Percentiles rank a stretch among this genome's conserved stretches.
Conservation (phyloP, 2,888 invertebrate species). For the Idaea biselata region DNA sequence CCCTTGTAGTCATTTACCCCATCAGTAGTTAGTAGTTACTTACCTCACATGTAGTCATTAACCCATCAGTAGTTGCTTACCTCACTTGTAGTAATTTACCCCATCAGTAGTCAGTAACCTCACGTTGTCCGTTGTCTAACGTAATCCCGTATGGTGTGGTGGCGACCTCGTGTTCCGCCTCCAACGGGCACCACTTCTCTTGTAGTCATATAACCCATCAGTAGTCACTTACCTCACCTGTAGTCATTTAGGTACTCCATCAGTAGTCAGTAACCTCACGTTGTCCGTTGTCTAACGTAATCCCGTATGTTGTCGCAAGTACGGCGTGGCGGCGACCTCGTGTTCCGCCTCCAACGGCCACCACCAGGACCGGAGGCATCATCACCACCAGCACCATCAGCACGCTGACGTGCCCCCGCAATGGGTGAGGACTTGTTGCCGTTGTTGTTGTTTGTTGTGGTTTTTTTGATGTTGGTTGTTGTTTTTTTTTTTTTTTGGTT, state of each 20-base stretch:
- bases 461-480: constrained; percentile 16
- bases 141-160: constrained; percentile 51
- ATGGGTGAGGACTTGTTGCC: constrained; percentile 54
- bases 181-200: constrained; percentile 70
- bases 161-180: constrained; percentile 75
- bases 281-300: constrained; percentile 6
- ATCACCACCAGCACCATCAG: constrained; percentile 66
- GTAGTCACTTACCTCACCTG: too few species aligned
- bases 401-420: constrained; percentile 76
- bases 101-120: too few species aligned
- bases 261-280: too few species aligned
- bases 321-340: constrained; percentile 78
- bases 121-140: neutral
- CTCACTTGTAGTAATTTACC: too few species aligned
- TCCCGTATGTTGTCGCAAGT: constrained; percentile 48
- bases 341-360: constrained; percentile 74
- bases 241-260: too few species aligned
- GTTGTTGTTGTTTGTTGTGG: constrained; percentile 17
- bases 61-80: too few species aligned
- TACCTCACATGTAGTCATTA: too few species aligned
- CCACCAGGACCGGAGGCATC: constrained; percentile 67
- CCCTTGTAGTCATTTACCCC: too few species aligned
- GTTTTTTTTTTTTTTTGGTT: constrained; percentile 10
- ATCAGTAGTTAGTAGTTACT: too few species aligned
- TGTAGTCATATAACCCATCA: too few species aligned